Evolutionary conservation across 1,140 invertebrate species (phyloP).

Genomic region (Brachionus calyciflorus): DNA sequence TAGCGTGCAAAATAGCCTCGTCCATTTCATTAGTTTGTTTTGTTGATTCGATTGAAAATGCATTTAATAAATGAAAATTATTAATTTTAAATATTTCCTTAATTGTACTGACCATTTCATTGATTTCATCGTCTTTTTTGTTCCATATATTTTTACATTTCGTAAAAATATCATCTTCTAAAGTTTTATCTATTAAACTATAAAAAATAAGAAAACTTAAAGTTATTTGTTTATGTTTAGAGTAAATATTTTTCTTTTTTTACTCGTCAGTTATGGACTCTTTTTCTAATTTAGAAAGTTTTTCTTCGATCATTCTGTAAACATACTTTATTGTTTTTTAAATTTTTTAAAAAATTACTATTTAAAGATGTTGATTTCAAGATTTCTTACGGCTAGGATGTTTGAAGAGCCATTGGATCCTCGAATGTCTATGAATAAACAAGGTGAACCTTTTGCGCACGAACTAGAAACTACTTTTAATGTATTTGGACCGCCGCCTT

Average conservation of each 20-base stretch:
- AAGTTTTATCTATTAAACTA: not conserved
- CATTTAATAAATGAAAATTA: not conserved
- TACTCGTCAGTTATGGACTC: not conserved
- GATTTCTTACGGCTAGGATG: slow-evolving; percentile 14
- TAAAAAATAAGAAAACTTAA: not conserved
- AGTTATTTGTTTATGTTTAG: not conserved
- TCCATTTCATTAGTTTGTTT: not conserved
- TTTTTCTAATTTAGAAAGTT: not conserved
- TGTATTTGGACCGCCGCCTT: slow-evolving; percentile 16
- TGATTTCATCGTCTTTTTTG: not conserved
- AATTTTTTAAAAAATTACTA: not conserved
- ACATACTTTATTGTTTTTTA: slow-evolving; percentile 16
- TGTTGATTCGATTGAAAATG: not conserved
- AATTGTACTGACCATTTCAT: not conserved
- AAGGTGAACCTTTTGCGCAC: not conserved
- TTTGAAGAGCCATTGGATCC: not conserved
- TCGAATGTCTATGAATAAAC: not conserved
- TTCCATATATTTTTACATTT: not conserved
- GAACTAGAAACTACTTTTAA: not conserved
- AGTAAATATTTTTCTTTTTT: not conserved
- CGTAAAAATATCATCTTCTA: not conserved
- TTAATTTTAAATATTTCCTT: not conserved
- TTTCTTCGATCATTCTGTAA: not conserved
- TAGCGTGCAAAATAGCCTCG: not conserved
- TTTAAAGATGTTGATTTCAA: not conserved